Percentiles rank a stretch among this genome's conserved stretches.
These are phyloP conservation scores for Nannoperca obscura DNA, from an alignment of 2,797 vertebrate genomes.

Conservation along the genomic window DNA sequence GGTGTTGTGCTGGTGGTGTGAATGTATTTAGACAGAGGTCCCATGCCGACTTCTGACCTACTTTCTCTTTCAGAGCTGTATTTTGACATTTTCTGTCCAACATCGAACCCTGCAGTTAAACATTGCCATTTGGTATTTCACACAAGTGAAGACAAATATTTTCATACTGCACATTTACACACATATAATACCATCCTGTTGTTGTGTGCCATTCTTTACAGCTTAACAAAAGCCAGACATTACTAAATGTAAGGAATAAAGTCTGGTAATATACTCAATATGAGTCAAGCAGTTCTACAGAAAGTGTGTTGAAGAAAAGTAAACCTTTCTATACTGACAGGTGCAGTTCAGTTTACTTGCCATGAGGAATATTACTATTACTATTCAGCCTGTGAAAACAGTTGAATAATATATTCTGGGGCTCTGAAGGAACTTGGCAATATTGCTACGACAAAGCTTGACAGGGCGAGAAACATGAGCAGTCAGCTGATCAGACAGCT, in stretches of 20 bases:
- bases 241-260: background rate
- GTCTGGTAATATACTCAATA: background rate
- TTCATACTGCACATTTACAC: slow-evolving; percentile 30
- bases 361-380: too few relatives aligned
- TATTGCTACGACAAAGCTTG: background rate
- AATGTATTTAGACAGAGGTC: slow-evolving; percentile 48
- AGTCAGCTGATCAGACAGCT: background rate
- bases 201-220: slow-evolving; percentile 2
- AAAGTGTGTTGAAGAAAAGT: background rate
- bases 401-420: background rate
- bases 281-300: background rate
- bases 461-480: background rate
- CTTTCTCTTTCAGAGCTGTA: slow-evolving; percentile 41
- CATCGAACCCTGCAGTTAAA: slow-evolving; percentile 51
- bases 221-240: background rate
- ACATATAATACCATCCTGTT: background rate
- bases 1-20: slow-evolving; percentile 40
- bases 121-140: slow-evolving; percentile 46
- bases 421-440: background rate
- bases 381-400: background rate
- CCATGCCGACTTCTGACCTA: slow-evolving; percentile 52
- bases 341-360: background rate
- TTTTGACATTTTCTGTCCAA: slow-evolving; percentile 70
- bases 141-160: slow-evolving; percentile 57
- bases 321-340: background rate